Evolutionary conservation across 2,797 vertebrate genomes (phyloP), one percentile per base, ranked within the genome.

Genomic region (Lithobates sylvaticus): DNA sequence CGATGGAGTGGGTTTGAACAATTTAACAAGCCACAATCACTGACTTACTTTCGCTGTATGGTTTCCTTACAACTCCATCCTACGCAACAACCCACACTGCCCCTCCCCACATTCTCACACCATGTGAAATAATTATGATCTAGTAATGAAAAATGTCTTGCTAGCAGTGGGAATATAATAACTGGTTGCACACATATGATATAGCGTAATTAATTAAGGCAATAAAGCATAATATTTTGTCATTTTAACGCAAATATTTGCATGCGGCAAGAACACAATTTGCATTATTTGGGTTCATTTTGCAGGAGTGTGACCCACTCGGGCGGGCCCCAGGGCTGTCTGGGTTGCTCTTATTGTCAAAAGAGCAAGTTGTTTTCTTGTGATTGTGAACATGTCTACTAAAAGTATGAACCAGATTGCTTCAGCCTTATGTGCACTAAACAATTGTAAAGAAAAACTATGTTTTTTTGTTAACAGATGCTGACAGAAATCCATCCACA

Each of bases 151-250:
- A 91, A 93, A 92, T 93, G 91, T 92, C 92, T 92, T 91, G 92
- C 93, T 94, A 94, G 92, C 90, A 92, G 93, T 86, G 88, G 89
- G 92, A 92, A 94, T 94, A 94, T 94, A 93, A 94, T 91, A 94
- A 90, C 92, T 93, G 92, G 92, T 90, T 92, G 86, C 90, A 92
- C 92, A 91, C 90, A 91, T 89, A 91, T 92, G 93, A 95, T 93
- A 93, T 93, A 93, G 90, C 90, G 93, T 91, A 94, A 95, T 95
- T 95, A 94, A 92, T 90, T 88, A 90, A 93, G 92, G 91, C 91
- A 94, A 94, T 91, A 94, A 94, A 93, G 92, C 93, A 95, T 93
- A 92, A 91, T 93, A 92, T 95, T 94, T 94, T 85, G 84, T 79
- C 84, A 85, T 39, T 85, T 85, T 18, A 34, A 29, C 32, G 70